Evolutionary conservation across 2,797 vertebrate genomes (phyloP), one percentile per base, ranked within the genome.

Genomic region (Galagoides demidoff): DNA sequence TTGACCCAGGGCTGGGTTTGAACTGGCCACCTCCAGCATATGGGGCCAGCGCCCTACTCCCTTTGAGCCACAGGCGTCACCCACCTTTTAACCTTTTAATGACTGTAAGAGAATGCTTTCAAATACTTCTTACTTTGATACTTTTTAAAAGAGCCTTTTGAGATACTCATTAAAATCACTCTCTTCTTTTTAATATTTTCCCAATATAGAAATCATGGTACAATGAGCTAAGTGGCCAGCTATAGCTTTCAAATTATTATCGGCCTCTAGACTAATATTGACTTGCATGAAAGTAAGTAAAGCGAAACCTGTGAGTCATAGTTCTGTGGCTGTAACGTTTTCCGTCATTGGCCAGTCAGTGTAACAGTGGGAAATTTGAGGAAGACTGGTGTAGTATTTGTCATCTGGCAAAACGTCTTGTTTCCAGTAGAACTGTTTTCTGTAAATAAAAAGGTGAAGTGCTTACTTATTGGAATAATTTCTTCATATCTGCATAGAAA

Each of bases 401-500:
- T 61, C 81, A 83, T 39, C 25, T 93, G 57, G 43, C n/a, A 96
- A 89, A 76, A 85, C n/a, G 77, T 92, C 27, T 66, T 82, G 13
- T 78, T 27, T 89, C 61, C 85, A 79, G 19, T 71, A 71, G 25
- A 39, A 45, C 61, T 89, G n/a, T 90, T 92, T 95, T 45, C 55
- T 59, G 34, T 22, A 88, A 34, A 76, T 70, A 70, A 94, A 95
- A 95, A 92, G 7, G 20, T 79, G 43, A 84, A 77, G 37, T 71
- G 20, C 66, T 89, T 22, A 39, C 57, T 61, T 90, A 78, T 71
- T 90, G 59, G 89, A 84, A 88, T 84, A 77, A 64, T 94, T 76
- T 95, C 61, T 91, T 97, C 61, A 23, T 84, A 87, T 87, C 81
- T 91, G n/a, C 43, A 73, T 43, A 87, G 45, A 89, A 66, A 64